A percentile compares a stretch with the other conserved stretches of the same genome.
These are phyloP conservation scores for Euthynnus affinis DNA, from an alignment of 2,797 vertebrate genomes.

Conservation along the genomic window DNA sequence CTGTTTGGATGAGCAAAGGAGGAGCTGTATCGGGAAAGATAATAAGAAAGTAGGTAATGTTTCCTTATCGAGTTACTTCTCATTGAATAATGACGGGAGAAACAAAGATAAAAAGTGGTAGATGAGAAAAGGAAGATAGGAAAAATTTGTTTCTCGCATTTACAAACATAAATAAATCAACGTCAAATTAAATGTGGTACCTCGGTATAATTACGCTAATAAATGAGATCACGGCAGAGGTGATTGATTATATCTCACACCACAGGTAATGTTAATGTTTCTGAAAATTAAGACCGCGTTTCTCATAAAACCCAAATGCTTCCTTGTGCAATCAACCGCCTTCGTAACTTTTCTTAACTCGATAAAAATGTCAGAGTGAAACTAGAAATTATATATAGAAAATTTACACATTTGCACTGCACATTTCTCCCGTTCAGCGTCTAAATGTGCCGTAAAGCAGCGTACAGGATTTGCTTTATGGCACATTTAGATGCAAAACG, in stretches of 20 bases:
- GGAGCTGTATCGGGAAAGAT: slow-evolving; percentile 11
- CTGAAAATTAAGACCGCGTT: slow-evolving; percentile 20
- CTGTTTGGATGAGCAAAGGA: slow-evolving; percentile 5
- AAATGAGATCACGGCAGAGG: slow-evolving; percentile 34
- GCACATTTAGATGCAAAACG: background rate
- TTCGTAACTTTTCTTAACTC: background rate
- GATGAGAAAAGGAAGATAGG: background rate
- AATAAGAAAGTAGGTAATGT: slow-evolving; percentile 17
- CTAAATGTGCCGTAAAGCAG: no score
- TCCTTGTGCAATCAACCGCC: background rate
- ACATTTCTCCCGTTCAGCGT: no score
- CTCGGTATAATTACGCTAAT: slow-evolving; percentile 33
- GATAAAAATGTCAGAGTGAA: background rate
- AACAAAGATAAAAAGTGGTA: slow-evolving; percentile 13
- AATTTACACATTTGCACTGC: background rate
- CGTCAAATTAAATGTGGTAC: slow-evolving; percentile 41
- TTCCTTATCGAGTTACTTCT: slow-evolving; percentile 27
- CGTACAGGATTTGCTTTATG: background rate
- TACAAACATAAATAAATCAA: slow-evolving; percentile 45
- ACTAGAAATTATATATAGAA: background rate
- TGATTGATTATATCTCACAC: slow-evolving; percentile 38
- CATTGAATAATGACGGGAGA: slow-evolving; percentile 26
- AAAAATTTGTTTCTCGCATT: slow-evolving; percentile 22
- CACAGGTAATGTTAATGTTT: slow-evolving; percentile 38
- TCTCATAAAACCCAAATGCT: background rate